These are phyloP conservation scores for Prunella himalayana DNA, from an alignment of 2,113 vertebrate species.

Conservation along the genomic window DNA sequence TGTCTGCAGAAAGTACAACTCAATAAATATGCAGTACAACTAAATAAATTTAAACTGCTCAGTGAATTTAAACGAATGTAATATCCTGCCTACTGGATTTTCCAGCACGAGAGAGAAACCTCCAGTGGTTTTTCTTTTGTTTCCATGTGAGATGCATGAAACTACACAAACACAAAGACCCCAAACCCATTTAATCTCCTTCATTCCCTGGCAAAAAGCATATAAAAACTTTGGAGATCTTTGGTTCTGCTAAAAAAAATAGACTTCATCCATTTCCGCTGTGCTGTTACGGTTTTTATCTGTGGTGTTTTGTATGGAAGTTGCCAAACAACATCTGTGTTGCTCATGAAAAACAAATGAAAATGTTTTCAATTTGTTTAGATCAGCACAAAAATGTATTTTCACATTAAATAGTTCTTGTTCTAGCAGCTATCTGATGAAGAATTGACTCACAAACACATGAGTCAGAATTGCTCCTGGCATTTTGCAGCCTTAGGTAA, in stretches of 20 bases:
- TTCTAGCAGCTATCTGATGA: slow-evolving; percentile 15
- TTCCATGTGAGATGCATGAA: not conserved
- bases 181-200: not conserved
- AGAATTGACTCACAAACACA: not conserved
- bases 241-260: slow-evolving; percentile 16
- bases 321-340: slow-evolving; percentile 61
- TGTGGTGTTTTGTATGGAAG: slow-evolving; percentile 4
- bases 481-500: not conserved
- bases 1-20: not conserved
- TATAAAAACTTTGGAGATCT: not conserved
- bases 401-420: not conserved
- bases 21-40: not conserved
- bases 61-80: not conserved
- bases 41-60: not conserved
- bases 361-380: slow-evolving; percentile 46
- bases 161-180: not conserved
- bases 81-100: not conserved
- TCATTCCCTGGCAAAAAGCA: not conserved
- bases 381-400: slow-evolving; percentile 24
- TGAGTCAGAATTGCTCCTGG: slow-evolving; percentile 7
- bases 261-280: not conserved
- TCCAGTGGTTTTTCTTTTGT: not conserved
- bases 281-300: slow-evolving; percentile 53
- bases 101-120: not conserved
- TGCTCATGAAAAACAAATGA: slow-evolving; percentile 44